Evolutionary conservation across 1,140 invertebrate species (phyloP).

Genomic region (Formica exsecta): DNA sequence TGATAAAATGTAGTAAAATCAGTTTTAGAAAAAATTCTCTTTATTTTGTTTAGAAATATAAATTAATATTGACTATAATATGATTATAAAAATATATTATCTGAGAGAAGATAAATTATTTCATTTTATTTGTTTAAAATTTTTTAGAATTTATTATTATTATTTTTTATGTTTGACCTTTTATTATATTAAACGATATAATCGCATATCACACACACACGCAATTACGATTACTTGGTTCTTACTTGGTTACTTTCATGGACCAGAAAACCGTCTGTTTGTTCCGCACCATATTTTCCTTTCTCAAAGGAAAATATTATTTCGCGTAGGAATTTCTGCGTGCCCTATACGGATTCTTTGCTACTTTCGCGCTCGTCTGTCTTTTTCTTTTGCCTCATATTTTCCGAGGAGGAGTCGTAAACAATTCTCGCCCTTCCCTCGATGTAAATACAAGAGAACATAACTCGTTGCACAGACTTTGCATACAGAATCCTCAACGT

Average conservation of each 20-base stretch:
- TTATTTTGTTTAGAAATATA: too few relatives aligned
- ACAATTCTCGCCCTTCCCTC: constrained; percentile 41
- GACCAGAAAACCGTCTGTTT: constrained; percentile 21
- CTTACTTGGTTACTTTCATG: too few relatives aligned
- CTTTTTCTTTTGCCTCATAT: constrained; percentile 62
- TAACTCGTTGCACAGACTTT: constrained; percentile 51
- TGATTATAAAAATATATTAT: constrained; percentile 1
- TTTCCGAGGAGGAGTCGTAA: constrained; percentile 55
- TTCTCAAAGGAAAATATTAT: constrained; percentile 30
- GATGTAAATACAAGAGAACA: constrained; percentile 16
- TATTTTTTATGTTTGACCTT: background rate
- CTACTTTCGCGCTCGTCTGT: constrained; percentile 34
- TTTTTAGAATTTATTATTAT: background rate
- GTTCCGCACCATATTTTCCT: constrained; percentile 15
- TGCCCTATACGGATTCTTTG: background rate
- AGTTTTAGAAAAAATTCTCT: too few relatives aligned
- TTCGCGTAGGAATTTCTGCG: constrained; percentile 49
- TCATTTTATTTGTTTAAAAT: background rate
- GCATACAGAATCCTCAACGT: background rate
- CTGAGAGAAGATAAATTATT: background rate
- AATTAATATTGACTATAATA: background rate
- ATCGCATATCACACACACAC: background rate
- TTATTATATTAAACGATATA: background rate
- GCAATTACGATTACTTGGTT: background rate
- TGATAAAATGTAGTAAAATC: too few relatives aligned